These are phyloP conservation scores for Daptonema setosum DNA, from an alignment of 2,888 invertebrate genomes.

Conservation along the genomic window DNA sequence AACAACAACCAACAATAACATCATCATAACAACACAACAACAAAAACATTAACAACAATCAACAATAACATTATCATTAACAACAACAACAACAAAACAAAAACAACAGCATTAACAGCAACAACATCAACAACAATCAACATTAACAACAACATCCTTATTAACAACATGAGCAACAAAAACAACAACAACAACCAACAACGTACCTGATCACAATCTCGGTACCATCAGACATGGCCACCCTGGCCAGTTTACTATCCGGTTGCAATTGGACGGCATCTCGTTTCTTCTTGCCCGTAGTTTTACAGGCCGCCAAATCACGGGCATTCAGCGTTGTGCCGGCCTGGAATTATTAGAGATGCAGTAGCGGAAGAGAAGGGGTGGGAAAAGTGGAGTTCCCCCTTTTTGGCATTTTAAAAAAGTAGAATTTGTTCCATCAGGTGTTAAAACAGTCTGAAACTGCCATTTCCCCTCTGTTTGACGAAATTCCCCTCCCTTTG, in stretches of 20 bases:
- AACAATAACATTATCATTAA: too few relatives aligned
- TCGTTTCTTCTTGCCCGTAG: neutral
- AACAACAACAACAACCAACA: neutral
- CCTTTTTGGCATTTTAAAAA: neutral
- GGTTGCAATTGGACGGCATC: neutral
- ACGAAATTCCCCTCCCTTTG: too few relatives aligned
- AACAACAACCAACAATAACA: too few relatives aligned
- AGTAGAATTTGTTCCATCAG: neutral
- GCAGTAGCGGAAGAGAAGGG: too few relatives aligned
- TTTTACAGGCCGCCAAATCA: neutral
- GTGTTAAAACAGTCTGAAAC: neutral
- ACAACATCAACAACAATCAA: neutral
- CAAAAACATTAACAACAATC: too few relatives aligned
- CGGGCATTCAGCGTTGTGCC: neutral
- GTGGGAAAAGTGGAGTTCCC: too few relatives aligned
- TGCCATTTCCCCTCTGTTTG: too few relatives aligned
- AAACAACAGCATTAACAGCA: neutral
- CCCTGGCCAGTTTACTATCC: neutral
- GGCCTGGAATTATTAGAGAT: neutral
- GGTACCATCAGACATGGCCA: neutral
- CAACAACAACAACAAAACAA: neutral
- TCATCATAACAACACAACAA: too few relatives aligned
- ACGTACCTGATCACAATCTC: neutral
- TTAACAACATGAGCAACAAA: neutral
- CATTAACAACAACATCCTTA: too few relatives aligned